These are phyloP conservation scores for Tridacna crocea DNA, from an alignment of 2,888 invertebrate genomes.

Conservation along the genomic window DNA sequence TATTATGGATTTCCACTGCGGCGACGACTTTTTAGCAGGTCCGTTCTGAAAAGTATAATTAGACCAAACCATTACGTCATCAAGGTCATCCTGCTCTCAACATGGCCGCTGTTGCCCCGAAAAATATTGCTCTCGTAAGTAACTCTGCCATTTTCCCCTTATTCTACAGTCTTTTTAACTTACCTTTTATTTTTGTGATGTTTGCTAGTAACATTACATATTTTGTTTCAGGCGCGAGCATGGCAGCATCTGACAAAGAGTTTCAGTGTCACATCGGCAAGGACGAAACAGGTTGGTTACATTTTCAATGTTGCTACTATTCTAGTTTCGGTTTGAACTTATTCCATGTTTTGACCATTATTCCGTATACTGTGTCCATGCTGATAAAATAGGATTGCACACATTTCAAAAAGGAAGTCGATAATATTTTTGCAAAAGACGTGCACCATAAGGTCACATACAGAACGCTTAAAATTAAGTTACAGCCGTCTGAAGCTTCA, in stretches of 20 bases:
- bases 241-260: conserved; percentile 46
- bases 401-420: neutral
- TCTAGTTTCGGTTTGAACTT: neutral
- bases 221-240: conserved; percentile 43
- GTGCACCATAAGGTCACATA: neutral
- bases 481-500: neutral
- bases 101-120: conserved; percentile 59
- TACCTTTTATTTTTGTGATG: neutral
- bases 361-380: neutral
- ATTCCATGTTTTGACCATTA: neutral
- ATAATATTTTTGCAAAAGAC: neutral
- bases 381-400: neutral
- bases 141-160: neutral
- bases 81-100: conserved; percentile 59
- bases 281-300: conserved; percentile 48
- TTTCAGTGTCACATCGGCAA: conserved; percentile 51
- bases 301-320: neutral
- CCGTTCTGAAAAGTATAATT: neutral
- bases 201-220: neutral
- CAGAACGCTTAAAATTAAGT: neutral
- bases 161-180: too few relatives aligned
- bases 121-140: conserved; percentile 35
- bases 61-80: conserved; percentile 42
- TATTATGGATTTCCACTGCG: neutral
- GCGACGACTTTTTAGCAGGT: neutral